These are phyloP conservation scores for Paraplagusia blochii DNA, from an alignment of 2,113 vertebrate species.

Conservation along the genomic window DNA sequence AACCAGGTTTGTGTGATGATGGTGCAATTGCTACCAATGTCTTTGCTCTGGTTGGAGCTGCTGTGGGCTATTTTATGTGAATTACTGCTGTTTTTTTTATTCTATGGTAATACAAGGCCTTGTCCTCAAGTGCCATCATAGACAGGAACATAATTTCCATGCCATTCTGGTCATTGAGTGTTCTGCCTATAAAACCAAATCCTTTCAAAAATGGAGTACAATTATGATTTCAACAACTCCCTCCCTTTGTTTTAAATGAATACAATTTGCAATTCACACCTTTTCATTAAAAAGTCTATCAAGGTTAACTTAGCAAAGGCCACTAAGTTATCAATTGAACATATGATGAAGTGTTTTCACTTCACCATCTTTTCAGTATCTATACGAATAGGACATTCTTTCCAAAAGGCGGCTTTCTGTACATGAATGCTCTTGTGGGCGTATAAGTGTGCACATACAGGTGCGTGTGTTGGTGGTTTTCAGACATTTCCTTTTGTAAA, in stretches of 20 bases:
- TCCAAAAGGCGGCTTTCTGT: constrained; percentile 29
- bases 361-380: constrained; percentile 19
- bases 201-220: too few relatives aligned
- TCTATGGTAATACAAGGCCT: background rate
- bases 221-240: too few relatives aligned
- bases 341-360: background rate
- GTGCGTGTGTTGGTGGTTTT: constrained; percentile 52
- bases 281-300: too few relatives aligned
- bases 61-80: constrained; percentile 17
- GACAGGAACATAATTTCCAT: too few relatives aligned
- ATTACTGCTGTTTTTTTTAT: background rate
- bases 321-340: too few relatives aligned
- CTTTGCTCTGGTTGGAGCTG: background rate
- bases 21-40: background rate
- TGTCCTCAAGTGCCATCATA: too few relatives aligned
- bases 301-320: too few relatives aligned
- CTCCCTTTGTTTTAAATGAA: too few relatives aligned
- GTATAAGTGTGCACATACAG: background rate
- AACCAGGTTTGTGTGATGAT: constrained; percentile 12
- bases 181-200: too few relatives aligned
- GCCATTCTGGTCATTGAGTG: too few relatives aligned
- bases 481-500: constrained; percentile 65
- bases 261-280: too few relatives aligned
- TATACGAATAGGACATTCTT: constrained; percentile 18
- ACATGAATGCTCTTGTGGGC: constrained; percentile 14